These are phyloP conservation scores for Cephus pygmeus DNA, from an alignment of 2,888 invertebrate genomes.

Conservation along the genomic window DNA sequence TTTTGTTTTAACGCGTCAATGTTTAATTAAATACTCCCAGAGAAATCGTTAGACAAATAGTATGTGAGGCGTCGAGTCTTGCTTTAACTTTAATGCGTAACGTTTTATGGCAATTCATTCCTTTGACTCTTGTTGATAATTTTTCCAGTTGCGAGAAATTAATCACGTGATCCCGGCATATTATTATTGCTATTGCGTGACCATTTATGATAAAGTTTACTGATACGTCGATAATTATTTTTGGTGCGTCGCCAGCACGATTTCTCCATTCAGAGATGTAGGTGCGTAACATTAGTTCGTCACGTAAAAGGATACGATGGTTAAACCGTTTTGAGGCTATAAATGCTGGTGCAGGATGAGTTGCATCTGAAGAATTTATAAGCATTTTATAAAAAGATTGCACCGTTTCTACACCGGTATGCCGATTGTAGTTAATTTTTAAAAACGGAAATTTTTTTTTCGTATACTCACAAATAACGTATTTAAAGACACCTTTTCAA, in stretches of 20 bases:
- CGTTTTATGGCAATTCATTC: background rate
- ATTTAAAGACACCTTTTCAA: background rate
- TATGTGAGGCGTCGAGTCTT: background rate
- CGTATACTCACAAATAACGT: background rate
- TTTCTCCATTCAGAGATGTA: background rate
- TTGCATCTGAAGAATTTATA: background rate
- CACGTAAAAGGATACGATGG: background rate
- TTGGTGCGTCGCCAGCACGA: background rate
- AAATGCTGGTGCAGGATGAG: background rate
- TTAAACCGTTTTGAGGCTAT: background rate
- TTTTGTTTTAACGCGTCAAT: background rate
- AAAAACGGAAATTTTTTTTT: background rate
- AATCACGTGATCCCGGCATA: background rate
- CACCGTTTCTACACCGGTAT: background rate
- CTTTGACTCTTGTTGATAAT: background rate
- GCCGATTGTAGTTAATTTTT: background rate
- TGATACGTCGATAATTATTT: background rate
- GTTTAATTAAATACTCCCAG: background rate
- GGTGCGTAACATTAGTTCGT: background rate
- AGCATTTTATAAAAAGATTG: background rate
- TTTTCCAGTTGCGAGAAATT: background rate
- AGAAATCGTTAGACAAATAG: background rate
- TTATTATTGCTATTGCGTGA: background rate
- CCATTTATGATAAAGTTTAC: background rate
- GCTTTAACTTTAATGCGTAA: background rate